Conservation (phyloP, 1,140 invertebrate genomes). For the Gerris buenoi region DNA sequence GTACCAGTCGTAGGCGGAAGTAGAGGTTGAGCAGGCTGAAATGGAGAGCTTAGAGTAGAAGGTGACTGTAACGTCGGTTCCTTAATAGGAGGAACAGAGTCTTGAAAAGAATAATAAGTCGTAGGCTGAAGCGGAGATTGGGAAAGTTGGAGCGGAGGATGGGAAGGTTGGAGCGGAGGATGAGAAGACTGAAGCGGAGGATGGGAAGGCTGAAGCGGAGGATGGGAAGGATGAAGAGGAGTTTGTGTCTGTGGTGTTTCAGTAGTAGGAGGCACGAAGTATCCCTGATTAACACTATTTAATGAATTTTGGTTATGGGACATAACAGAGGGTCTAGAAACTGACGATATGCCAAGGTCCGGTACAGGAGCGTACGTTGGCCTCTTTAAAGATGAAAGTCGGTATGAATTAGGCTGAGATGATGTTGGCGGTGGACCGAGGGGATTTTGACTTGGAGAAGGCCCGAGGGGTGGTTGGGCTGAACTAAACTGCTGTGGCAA, state of each 20-base stretch:
- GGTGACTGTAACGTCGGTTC: not conserved
- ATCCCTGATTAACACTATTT: not conserved
- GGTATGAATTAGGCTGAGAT: slow-evolving; percentile 14
- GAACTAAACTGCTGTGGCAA: no score
- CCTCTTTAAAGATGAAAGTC: slow-evolving; percentile 26
- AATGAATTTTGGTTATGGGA: slow-evolving; percentile 5
- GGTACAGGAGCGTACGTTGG: slow-evolving; percentile 30
- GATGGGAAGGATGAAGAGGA: not conserved
- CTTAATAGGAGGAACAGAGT: not conserved
- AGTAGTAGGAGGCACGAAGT: slow-evolving; percentile 2
- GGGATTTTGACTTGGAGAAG: not conserved
- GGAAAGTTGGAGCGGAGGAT: not conserved
- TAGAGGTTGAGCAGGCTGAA: no score
- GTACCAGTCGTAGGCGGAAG: no score
- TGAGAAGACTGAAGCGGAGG: slow-evolving; percentile 7
- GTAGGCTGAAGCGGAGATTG: not conserved
- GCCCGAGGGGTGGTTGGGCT: no score
- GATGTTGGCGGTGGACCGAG: not conserved
- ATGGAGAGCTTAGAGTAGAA: not conserved
- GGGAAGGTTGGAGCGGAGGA: slow-evolving; percentile 7
- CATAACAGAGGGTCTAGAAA: slow-evolving; percentile 4
- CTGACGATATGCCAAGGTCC: slow-evolving; percentile 20
- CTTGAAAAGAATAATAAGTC: not conserved
- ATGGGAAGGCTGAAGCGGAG: slow-evolving; percentile 3
- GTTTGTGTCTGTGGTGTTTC: slow-evolving; percentile 5